Percentiles rank a stretch among this genome's conserved stretches.
phyloP scores from a whole-genome alignment of 2,113 vertebrate species.

The Epinephelus moara region DNA sequence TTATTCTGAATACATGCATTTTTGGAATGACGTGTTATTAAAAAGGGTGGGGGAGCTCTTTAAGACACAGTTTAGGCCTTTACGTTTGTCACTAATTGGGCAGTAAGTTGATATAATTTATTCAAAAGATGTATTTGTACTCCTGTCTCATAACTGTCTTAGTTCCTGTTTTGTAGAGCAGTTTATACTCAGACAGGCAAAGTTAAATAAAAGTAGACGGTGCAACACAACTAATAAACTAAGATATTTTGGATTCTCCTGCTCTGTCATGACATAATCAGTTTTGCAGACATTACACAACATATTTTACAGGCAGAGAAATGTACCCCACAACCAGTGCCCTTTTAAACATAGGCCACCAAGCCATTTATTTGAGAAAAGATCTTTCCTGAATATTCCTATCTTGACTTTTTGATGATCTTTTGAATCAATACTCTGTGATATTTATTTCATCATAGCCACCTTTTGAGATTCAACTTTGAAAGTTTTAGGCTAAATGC shows the following conservation, averaged over 20 bases:
- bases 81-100: background rate
- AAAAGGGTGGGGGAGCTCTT: background rate
- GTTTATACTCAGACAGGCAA: background rate
- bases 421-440: background rate
- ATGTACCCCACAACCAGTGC: background rate
- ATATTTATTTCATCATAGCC: background rate
- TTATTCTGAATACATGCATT: background rate
- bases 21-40: background rate
- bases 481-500: conserved; percentile 18
- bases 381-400: background rate
- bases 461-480: background rate
- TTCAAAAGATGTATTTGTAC: background rate
- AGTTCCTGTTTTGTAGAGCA: background rate
- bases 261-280: background rate
- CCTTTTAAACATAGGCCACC: background rate
- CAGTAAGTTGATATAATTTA: background rate
- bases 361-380: background rate
- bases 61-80: background rate
- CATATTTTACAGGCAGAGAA: background rate
- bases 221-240: background rate
- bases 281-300: background rate
- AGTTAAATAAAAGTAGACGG: background rate
- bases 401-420: background rate
- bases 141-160: background rate
- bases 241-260: background rate